Evolutionary conservation across 2,888 invertebrate species (phyloP).

Genomic region (Prenolepis imparis): DNA sequence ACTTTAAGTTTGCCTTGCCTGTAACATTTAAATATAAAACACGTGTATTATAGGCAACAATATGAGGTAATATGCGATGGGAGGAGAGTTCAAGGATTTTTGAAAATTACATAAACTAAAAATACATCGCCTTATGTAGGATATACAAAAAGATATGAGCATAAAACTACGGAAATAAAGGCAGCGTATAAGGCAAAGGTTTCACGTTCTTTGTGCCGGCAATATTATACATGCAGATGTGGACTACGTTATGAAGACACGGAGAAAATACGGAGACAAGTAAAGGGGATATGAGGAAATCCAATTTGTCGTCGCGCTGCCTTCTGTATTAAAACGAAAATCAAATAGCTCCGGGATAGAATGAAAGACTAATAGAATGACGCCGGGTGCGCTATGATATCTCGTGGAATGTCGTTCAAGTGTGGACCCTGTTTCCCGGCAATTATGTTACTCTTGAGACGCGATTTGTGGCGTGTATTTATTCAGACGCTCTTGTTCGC

Average conservation of each 20-base stretch:
- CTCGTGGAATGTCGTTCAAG: conserved; percentile 31
- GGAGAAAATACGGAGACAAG: conserved; percentile 33
- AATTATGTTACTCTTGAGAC: conserved; percentile 47
- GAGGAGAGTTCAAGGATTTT: background rate
- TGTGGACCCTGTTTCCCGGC: conserved; percentile 25
- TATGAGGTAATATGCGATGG: conserved; percentile 2
- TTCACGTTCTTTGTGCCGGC: conserved; percentile 47
- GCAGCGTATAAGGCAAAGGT: background rate
- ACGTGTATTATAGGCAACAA: background rate
- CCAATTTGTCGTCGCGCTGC: conserved; percentile 25
- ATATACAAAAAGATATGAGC: background rate
- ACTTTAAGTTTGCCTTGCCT: background rate
- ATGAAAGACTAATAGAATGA: conserved; percentile 51
- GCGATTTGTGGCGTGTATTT: conserved; percentile 27
- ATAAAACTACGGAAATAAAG: conserved; percentile 10
- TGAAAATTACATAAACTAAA: conserved; percentile 18
- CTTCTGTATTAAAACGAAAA: conserved; percentile 48
- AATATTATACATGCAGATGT: conserved; percentile 38
- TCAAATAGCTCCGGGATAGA: conserved; percentile 24
- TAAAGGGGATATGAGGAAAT: conserved; percentile 31
- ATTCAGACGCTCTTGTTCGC: background rate
- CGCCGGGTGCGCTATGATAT: background rate
- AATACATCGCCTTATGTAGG: conserved; percentile 5
- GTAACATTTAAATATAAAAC: background rate
- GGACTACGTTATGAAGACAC: conserved; percentile 35